phyloP scores from a whole-genome alignment of 2,113 vertebrate genomes.

The Atrichornis clamosus region DNA sequence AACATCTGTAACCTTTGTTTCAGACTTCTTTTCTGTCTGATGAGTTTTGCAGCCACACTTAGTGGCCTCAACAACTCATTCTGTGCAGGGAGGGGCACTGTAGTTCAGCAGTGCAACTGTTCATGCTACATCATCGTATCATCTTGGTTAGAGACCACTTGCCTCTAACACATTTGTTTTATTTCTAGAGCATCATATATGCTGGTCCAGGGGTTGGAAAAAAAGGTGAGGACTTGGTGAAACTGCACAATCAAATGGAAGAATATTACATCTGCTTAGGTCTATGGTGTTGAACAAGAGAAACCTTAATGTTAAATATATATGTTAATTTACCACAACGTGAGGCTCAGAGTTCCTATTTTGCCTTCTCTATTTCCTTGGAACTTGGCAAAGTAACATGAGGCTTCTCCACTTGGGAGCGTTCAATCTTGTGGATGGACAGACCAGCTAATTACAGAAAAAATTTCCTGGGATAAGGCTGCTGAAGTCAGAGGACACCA shows the following conservation, averaged over 20 bases:
- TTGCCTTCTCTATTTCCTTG: background rate
- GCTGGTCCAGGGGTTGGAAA: background rate
- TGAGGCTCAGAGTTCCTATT: background rate
- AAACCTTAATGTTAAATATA: background rate
- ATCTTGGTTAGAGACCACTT: background rate
- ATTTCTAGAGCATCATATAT: conserved; percentile 6
- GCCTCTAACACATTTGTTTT: background rate
- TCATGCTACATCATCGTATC: background rate
- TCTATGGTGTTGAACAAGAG: background rate
- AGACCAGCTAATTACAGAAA: background rate
- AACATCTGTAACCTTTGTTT: conserved; percentile 3
- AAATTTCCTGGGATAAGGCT: background rate
- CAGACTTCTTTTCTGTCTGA: background rate
- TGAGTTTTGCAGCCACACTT: conserved; percentile 17
- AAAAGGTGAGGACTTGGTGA: background rate
- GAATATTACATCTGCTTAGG: background rate
- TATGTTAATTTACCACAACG: background rate
- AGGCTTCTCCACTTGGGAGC: background rate
- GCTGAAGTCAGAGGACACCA: background rate
- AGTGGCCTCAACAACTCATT: background rate
- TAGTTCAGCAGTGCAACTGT: background rate
- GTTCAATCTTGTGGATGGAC: background rate
- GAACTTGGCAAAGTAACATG: background rate
- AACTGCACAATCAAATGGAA: conserved; percentile 29
- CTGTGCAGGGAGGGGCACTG: background rate